Conservation (phyloP, 2,888 invertebrate species). For the Oligia latruncula region DNA sequence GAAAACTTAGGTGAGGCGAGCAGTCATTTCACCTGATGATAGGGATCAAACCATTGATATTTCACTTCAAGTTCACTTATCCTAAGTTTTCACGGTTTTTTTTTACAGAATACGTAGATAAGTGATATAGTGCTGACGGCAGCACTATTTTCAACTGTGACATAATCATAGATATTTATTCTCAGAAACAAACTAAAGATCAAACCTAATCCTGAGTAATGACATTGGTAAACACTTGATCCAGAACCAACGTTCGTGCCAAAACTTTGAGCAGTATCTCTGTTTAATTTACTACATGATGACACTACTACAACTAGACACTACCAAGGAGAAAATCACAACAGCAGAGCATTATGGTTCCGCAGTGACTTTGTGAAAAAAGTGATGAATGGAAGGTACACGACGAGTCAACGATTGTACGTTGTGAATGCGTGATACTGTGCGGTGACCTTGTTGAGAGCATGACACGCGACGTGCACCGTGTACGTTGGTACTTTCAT, state of each 20-base stretch:
- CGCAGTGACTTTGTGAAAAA: conserved; percentile 63
- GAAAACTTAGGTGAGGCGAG: not conserved
- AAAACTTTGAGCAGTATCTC: conserved; percentile 34
- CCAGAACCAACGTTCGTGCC: conserved; percentile 33
- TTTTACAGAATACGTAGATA: not conserved
- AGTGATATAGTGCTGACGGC: not conserved
- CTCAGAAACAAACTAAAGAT: conserved; percentile 24
- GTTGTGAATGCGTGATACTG: conserved; percentile 59
- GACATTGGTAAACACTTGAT: conserved; percentile 37
- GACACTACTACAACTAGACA: not conserved
- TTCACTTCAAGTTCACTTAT: not conserved
- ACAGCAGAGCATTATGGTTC: conserved; percentile 40
- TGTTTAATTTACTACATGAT: conserved; percentile 14
- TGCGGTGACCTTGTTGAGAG: conserved; percentile 72
- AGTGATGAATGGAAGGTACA: conserved; percentile 68
- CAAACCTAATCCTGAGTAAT: conserved; percentile 41
- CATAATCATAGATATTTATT: conserved; percentile 9
- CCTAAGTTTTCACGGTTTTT: not conserved
- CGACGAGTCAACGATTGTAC: conserved; percentile 60
- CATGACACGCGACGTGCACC: conserved; percentile 72
- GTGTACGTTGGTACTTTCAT: conserved; percentile 41
- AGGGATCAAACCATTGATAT: not conserved
- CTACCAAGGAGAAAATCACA: conserved; percentile 17
- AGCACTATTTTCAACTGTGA: conserved; percentile 4
- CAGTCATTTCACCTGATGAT: not conserved